phyloP scores from a whole-genome alignment of 2,797 vertebrate genomes.

The Poecile montanus region DNA sequence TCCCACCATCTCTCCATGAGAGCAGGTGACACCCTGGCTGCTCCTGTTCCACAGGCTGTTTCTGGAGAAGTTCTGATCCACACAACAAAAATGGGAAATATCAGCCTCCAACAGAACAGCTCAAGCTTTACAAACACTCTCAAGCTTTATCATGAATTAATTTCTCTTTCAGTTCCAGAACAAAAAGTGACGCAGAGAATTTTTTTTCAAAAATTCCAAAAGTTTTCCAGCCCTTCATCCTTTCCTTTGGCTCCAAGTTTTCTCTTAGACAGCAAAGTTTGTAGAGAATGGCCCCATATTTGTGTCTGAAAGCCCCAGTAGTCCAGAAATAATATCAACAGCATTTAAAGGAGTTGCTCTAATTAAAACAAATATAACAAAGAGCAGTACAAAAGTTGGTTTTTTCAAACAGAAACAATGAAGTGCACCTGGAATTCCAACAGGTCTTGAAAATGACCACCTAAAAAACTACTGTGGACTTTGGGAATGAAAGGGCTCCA shows the following conservation, averaged over 20 bases:
- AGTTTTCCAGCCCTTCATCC: not conserved
- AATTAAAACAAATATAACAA: not conserved
- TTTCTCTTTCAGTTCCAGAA: not conserved
- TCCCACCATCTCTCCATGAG: not conserved
- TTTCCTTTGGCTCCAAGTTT: not conserved
- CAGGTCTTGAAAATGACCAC: not conserved
- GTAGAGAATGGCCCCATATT: not conserved
- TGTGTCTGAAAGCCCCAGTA: not conserved
- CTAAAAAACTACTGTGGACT: not conserved
- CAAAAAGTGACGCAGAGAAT: not conserved
- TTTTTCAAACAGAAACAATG: not conserved
- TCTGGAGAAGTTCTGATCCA: not conserved
- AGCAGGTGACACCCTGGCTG: not conserved
- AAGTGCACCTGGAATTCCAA: not conserved
- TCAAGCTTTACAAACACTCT: not conserved
- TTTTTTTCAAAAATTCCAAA: too few relatives aligned
- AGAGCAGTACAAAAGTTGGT: not conserved
- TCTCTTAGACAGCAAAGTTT: not conserved
- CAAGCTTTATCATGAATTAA: not conserved
- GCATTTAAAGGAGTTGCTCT: not conserved
- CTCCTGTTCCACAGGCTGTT: not conserved
- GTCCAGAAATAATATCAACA: not conserved
- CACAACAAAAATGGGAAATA: not conserved
- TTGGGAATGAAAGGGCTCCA: not conserved
- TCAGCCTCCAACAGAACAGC: not conserved